These are phyloP conservation scores for Eriocheir sinensis DNA, from an alignment of 1,140 invertebrate species.

Conservation along the genomic window DNA sequence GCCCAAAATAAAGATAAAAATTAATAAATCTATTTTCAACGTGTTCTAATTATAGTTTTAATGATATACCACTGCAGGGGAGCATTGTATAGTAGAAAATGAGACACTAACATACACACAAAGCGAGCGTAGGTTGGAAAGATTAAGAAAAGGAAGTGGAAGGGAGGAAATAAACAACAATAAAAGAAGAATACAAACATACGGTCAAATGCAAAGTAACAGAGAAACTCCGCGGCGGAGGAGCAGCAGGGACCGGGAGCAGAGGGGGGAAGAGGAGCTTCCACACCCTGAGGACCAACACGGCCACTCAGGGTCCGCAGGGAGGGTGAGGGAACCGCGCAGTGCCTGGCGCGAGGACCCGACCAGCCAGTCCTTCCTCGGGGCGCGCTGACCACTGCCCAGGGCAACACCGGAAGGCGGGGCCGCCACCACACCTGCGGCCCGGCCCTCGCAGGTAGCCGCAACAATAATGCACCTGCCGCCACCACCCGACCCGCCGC, in stretches of 20 bases:
- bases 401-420: conserved; percentile 51
- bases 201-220: background rate
- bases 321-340: conserved; percentile 45
- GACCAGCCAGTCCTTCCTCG: background rate
- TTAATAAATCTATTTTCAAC: too few relatives aligned
- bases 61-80: too few relatives aligned
- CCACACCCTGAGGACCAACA: background rate
- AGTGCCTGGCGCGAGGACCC: conserved; percentile 61
- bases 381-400: conserved; percentile 52
- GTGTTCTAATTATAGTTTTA: too few relatives aligned
- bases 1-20: too few relatives aligned
- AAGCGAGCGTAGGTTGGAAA: too few relatives aligned
- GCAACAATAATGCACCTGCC: conserved; percentile 37
- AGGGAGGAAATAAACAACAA: conserved; percentile 1
- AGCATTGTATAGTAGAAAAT: too few relatives aligned
- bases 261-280: background rate
- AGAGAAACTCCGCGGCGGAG: conserved; percentile 1
- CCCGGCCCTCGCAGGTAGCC: background rate
- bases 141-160: background rate
- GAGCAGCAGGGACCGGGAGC: background rate
- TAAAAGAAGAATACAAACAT: background rate
- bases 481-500: conserved; percentile 15
- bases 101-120: too few relatives aligned
- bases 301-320: conserved; percentile 8
- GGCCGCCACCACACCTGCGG: background rate